Evolutionary conservation across 2,888 invertebrate species (phyloP).

Genomic region (Rhyacophila evoluta): DNA sequence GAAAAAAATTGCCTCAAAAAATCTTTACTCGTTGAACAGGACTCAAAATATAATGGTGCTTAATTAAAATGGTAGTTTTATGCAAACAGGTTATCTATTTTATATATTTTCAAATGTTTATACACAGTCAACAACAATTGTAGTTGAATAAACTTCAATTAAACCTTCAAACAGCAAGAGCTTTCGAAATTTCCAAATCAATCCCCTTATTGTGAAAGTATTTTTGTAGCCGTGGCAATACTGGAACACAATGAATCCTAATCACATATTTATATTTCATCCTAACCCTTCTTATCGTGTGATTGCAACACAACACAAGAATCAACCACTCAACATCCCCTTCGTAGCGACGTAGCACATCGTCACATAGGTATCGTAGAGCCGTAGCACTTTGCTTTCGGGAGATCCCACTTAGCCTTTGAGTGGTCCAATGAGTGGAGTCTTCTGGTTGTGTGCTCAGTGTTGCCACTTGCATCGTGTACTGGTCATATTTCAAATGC

Average conservation of each 20-base stretch:
- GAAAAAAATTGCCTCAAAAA: no score
- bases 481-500: background rate
- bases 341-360: slow-evolving; percentile 7
- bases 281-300: slow-evolving; percentile 28
- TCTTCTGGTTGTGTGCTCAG: background rate
- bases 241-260: slow-evolving; percentile 7
- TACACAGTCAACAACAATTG: no score
- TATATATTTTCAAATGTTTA: no score
- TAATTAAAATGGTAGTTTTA: no score
- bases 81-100: no score
- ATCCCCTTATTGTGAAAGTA: background rate
- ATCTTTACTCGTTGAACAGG: no score
- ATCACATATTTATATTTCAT: slow-evolving; percentile 15
- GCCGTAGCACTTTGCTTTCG: background rate
- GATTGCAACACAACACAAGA: slow-evolving; percentile 32
- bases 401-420: slow-evolving; percentile 27
- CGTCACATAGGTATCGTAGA: no score
- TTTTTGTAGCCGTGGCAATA: background rate
- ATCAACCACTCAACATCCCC: slow-evolving; percentile 34
- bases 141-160: no score
- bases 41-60: no score
- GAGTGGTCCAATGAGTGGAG: slow-evolving; percentile 37
- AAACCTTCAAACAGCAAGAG: background rate
- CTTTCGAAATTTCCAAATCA: background rate
- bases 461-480: slow-evolving; percentile 1